phyloP scores from a whole-genome alignment of 2,888 invertebrate genomes.

The Myathropa florea region DNA sequence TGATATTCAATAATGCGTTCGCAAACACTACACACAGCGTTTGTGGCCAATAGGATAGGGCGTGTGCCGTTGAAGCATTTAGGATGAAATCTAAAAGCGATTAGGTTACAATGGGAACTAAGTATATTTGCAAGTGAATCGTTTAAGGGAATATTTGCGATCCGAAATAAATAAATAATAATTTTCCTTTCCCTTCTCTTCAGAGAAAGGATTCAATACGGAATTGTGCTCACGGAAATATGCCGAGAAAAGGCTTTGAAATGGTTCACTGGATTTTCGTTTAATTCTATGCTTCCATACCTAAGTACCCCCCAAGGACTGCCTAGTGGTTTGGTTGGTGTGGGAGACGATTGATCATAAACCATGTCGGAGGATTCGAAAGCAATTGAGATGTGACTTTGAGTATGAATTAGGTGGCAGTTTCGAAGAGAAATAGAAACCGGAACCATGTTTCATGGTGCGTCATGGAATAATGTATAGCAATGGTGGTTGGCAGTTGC shows the following conservation, averaged over 20 bases:
- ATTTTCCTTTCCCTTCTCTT: not conserved
- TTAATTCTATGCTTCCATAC: not conserved
- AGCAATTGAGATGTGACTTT: not conserved
- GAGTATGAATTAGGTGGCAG: not conserved
- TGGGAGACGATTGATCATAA: not conserved
- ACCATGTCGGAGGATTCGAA: not conserved
- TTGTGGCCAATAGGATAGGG: constrained; percentile 32
- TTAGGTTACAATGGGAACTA: constrained; percentile 43
- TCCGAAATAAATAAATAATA: not conserved
- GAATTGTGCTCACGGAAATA: not conserved
- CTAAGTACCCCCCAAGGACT: not conserved
- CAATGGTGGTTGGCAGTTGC: not conserved
- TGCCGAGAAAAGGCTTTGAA: not conserved
- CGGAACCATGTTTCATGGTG: not conserved
- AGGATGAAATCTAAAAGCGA: constrained; percentile 56
- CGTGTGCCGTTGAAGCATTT: constrained; percentile 30
- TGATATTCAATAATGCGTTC: constrained; percentile 60
- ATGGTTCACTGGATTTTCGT: not conserved
- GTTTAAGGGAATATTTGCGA: constrained; percentile 23
- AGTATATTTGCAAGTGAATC: constrained; percentile 19
- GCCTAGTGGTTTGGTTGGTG: not conserved
- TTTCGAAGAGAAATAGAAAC: not conserved
- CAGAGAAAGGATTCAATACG: not conserved
- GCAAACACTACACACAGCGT: constrained; percentile 24
- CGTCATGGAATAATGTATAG: not conserved